These are phyloP conservation scores for Germaria angustata DNA, from an alignment of 2,888 invertebrate species.

Conservation along the genomic window DNA sequence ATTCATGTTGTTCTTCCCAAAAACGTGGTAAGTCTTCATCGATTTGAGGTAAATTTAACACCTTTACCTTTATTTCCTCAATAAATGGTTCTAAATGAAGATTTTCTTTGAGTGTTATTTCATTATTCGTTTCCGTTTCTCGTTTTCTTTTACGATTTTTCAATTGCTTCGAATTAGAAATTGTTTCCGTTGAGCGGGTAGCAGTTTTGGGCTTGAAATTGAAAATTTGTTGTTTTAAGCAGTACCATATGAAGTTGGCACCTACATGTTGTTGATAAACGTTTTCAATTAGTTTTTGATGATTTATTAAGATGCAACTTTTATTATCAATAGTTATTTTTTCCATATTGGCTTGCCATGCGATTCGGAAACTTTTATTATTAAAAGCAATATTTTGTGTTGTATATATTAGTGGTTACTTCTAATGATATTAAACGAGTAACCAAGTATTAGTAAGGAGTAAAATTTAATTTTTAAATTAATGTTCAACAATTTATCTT, in stretches of 20 bases:
- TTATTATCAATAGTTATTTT: constrained; percentile 65
- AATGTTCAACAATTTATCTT: background rate
- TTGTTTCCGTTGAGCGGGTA: background rate
- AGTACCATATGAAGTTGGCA: constrained; percentile 41
- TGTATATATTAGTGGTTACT: constrained; percentile 2
- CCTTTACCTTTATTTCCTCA: constrained; percentile 24
- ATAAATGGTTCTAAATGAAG: constrained; percentile 21
- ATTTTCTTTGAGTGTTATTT: constrained; percentile 2
- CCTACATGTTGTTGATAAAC: constrained; percentile 59
- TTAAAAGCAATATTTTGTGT: constrained; percentile 1
- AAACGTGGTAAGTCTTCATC: constrained; percentile 65
- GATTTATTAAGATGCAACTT: constrained; percentile 72
- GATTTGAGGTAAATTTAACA: background rate
- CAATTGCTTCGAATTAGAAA: background rate
- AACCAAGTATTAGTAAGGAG: background rate
- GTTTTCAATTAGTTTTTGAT: constrained; percentile 72
- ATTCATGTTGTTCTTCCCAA: constrained; percentile 73
- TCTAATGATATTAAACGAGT: background rate
- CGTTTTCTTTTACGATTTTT: constrained; percentile 57
- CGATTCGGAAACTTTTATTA: background rate
- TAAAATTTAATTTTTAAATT: background rate
- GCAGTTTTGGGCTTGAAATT: constrained; percentile 67
- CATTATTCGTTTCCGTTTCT: constrained; percentile 34
- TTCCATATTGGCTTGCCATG: constrained; percentile 67
- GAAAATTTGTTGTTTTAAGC: constrained; percentile 72